Base-by-base conservation (phyloP, 2,797 vertebrate genomes). In the Neosalanx taihuensis region DNA sequence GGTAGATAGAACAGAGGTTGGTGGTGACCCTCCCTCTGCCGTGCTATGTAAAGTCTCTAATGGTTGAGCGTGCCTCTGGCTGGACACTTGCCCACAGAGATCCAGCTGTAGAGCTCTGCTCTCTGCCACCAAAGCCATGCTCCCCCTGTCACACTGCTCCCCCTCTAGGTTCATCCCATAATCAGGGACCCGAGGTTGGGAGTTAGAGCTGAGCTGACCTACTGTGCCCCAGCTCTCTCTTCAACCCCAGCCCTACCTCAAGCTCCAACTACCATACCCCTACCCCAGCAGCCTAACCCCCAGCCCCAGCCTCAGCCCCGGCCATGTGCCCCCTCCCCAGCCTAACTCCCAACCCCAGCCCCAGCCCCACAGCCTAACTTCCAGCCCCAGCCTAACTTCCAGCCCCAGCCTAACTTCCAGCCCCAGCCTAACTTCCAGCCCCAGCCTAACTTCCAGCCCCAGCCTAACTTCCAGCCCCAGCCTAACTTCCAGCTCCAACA, bases 171-270 rank as follows among this genome's bases (percentile, higher is more conserved):
- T 81, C 73, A 63, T 75, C 78, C 53, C 59, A 69, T 89, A 89
- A 89, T 88, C 79, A 83, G 84, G 57, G 76, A 83, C 86, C 64
- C 18, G 63, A 84, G 77, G 87, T 79, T 79, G 64, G 65, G 80
- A 85, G 77, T 91, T 91, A 90, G 72, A 75, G 77, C 73, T 49
- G 69, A 60, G 33, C 70, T 15, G 69, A 35, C 61, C 30, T 46
- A 64, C 51, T 56, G 67, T 20, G 58, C 79, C 62, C 18, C 77
- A 67, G 75, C 75, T 72, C 81, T 67, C 12, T 41, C 75, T 68
- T 30, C 18, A 46, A 61, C 35, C 64, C 58, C 57, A 61, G 6
- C 46, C 57, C 60, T 37, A 49, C 59, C 62, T n/a, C 18, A 18
- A 20, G 41, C 59, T 31, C 59, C 35, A 35, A 41, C n/a, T 6